Conservation (phyloP, 92 coral and sea anemone species). For the Nematostella vectensis region DNA sequence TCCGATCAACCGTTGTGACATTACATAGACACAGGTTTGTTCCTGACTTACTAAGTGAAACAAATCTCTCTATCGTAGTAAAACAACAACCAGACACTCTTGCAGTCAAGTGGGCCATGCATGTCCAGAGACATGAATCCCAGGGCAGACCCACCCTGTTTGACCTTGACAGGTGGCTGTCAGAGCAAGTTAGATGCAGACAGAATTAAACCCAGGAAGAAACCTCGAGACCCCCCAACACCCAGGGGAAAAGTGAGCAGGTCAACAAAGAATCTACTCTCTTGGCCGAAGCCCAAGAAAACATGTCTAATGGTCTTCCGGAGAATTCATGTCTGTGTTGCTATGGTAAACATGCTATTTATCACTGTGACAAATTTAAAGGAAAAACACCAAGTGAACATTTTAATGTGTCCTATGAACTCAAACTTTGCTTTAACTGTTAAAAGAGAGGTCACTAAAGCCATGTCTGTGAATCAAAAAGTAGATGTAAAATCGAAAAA, state of each 20-base stretch:
- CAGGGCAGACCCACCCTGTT: slow-evolving; percentile 44
- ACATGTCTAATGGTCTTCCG: too few relatives aligned
- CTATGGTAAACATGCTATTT: slow-evolving; percentile 21
- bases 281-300: too few relatives aligned
- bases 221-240: neutral
- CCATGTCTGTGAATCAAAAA: slow-evolving; percentile 6
- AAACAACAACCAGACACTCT: slow-evolving; percentile 30
- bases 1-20: slow-evolving; percentile 31
- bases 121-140: slow-evolving; percentile 37
- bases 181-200: slow-evolving; percentile 40
- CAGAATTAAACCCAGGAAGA: slow-evolving; percentile 28
- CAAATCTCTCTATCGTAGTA: slow-evolving; percentile 30
- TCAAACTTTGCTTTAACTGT: slow-evolving; percentile 27
- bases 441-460: slow-evolving; percentile 24
- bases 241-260: too few relatives aligned
- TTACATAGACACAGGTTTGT: slow-evolving; percentile 42
- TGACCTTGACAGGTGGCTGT: slow-evolving; percentile 39
- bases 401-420: slow-evolving; percentile 13
- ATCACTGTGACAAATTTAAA: slow-evolving; percentile 27
- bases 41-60: slow-evolving; percentile 41
- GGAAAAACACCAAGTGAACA: slow-evolving; percentile 16
- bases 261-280: too few relatives aligned
- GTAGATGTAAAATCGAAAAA: slow-evolving; percentile 12
- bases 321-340: too few relatives aligned
- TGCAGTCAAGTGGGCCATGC: slow-evolving; percentile 42